Conservation (phyloP, 2,888 invertebrate species). For the Allolobophora icterica region DNA sequence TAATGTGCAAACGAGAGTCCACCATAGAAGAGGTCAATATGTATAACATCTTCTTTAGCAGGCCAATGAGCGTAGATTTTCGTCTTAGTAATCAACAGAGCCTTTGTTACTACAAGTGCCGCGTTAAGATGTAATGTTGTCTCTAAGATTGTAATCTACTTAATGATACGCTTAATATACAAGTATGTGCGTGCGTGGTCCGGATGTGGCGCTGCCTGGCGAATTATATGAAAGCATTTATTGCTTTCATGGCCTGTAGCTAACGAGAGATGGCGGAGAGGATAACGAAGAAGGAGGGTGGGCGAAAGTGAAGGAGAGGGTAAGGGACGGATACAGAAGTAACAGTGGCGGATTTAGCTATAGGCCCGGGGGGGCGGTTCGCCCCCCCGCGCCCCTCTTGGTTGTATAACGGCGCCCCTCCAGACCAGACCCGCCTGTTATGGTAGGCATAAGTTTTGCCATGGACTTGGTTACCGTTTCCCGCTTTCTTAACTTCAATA, state of each 20-base stretch:
- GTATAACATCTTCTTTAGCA: background rate
- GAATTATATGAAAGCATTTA: background rate
- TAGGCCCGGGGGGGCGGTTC: too few relatives aligned
- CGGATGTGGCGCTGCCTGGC: background rate
- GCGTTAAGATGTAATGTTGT: background rate
- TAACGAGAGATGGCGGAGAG: background rate
- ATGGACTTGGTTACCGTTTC: too few relatives aligned
- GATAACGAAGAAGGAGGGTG: background rate
- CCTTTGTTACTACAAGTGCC: background rate
- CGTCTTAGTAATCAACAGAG: background rate
- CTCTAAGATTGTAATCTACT: background rate
- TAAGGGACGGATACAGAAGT: too few relatives aligned
- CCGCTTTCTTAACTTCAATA: too few relatives aligned
- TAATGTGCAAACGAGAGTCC: conserved; percentile 32
- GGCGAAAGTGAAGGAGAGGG: background rate
- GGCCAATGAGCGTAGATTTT: background rate
- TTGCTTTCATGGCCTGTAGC: background rate
- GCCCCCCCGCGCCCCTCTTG: too few relatives aligned
- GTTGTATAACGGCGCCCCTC: too few relatives aligned
- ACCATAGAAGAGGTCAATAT: background rate
- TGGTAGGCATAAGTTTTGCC: too few relatives aligned
- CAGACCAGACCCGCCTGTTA: too few relatives aligned
- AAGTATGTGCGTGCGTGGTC: background rate
- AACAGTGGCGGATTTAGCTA: too few relatives aligned
- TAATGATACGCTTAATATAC: too few relatives aligned